phyloP scores from a whole-genome alignment of 2,888 invertebrate genomes.

The Ormia ochracea region DNA sequence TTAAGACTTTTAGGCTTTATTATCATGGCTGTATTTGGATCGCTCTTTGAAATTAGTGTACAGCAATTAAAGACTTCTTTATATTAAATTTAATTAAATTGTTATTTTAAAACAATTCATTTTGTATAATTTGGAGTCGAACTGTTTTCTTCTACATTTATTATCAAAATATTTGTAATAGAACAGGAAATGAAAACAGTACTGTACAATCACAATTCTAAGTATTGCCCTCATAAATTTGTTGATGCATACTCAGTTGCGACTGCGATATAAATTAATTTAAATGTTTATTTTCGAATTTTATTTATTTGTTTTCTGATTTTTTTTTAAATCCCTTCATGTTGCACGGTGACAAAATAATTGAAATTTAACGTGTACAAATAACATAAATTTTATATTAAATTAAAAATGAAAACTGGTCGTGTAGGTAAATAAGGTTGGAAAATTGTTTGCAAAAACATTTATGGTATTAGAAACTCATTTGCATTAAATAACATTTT shows the following conservation, averaged over 20 bases:
- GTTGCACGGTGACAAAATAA: conserved; percentile 25
- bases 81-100: too few species aligned
- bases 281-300: not conserved
- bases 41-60: too few species aligned
- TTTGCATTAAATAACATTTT: not conserved
- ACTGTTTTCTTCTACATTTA: too few species aligned
- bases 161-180: too few species aligned
- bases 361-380: conserved; percentile 54
- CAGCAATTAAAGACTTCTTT: too few species aligned
- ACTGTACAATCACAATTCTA: too few species aligned
- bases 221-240: too few species aligned
- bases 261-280: not conserved
- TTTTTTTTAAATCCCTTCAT: not conserved
- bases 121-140: too few species aligned
- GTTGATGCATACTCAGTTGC: not conserved
- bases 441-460: not conserved
- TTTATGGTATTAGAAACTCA: not conserved
- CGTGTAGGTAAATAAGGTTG: not conserved
- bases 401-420: not conserved
- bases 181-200: too few species aligned
- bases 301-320: conserved; percentile 8
- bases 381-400: conserved; percentile 33
- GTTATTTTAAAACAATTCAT: too few species aligned
- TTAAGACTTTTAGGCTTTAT: too few species aligned
- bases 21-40: too few species aligned